phyloP scores from a whole-genome alignment of 2,113 vertebrate species.

The Okapia johnstoni region DNA sequence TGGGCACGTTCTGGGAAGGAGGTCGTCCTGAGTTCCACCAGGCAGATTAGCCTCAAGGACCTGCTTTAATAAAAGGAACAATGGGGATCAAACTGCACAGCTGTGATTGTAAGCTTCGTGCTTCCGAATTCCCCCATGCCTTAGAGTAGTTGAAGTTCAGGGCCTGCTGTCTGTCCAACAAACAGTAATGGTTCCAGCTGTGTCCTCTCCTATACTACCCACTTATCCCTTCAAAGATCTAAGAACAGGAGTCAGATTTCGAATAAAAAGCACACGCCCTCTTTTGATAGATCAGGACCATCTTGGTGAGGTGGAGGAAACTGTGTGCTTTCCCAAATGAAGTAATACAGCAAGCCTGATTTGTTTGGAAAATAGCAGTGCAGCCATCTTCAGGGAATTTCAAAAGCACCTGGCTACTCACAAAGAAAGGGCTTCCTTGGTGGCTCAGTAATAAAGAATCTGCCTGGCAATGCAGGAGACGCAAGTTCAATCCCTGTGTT shows the following conservation, averaged over 20 bases:
- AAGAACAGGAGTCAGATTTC: background rate
- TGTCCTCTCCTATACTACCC: background rate
- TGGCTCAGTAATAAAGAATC: background rate
- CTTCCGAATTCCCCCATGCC: background rate
- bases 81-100: no score
- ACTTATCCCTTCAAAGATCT: background rate
- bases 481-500: background rate
- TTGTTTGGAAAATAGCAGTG: background rate
- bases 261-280: background rate
- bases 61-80: background rate
- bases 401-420: background rate
- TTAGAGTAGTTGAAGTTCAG: background rate
- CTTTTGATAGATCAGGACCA: background rate
- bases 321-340: background rate
- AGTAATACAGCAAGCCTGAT: background rate
- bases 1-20: no score
- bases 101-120: background rate
- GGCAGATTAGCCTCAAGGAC: background rate
- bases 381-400: background rate
- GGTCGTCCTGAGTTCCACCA: background rate
- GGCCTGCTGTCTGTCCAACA: background rate
- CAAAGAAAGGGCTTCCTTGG: background rate
- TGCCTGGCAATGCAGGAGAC: rapidly evolving
- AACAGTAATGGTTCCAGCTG: background rate
- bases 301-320: background rate